Evolutionary conservation across 2,888 invertebrate species (phyloP).

Genomic region (Harpalus rufipes): DNA sequence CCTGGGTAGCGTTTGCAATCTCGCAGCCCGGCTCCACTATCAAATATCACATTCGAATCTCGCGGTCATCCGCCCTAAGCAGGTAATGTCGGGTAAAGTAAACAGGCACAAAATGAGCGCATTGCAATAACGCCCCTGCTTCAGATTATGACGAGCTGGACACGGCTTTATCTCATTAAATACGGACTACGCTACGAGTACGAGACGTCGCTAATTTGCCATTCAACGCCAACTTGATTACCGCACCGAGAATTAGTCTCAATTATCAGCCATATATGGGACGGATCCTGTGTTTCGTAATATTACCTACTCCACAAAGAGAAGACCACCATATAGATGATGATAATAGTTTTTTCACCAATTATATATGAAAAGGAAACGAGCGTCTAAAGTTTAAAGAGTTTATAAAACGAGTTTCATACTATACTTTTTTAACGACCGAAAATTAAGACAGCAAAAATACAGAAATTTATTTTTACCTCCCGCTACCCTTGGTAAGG

Average conservation of each 20-base stretch:
- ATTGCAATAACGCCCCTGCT: constrained; percentile 57
- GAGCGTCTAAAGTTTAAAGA: no score
- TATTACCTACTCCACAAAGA: background rate
- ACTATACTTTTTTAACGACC: no score
- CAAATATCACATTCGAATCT: constrained; percentile 48
- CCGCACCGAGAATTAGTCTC: constrained; percentile 36
- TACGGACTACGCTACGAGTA: constrained; percentile 40
- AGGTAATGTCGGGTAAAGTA: constrained; percentile 45
- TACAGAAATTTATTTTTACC: no score
- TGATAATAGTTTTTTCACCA: background rate
- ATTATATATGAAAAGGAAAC: no score
- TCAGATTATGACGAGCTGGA: constrained; percentile 35
- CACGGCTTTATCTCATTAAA: constrained; percentile 38
- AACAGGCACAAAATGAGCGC: constrained; percentile 38
- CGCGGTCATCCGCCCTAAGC: constrained; percentile 39
- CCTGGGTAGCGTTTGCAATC: background rate
- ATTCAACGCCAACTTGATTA: constrained; percentile 54
- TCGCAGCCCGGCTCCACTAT: background rate
- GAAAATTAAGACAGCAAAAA: no score
- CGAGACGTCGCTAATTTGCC: constrained; percentile 21
- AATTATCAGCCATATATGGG: constrained; percentile 58
- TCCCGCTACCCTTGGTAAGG: no score
- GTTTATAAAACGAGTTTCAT: no score
- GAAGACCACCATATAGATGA: background rate
- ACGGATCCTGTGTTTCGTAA: constrained; percentile 26